phyloP scores from a whole-genome alignment of 2,888 invertebrate genomes.

The Sturmia bella region DNA sequence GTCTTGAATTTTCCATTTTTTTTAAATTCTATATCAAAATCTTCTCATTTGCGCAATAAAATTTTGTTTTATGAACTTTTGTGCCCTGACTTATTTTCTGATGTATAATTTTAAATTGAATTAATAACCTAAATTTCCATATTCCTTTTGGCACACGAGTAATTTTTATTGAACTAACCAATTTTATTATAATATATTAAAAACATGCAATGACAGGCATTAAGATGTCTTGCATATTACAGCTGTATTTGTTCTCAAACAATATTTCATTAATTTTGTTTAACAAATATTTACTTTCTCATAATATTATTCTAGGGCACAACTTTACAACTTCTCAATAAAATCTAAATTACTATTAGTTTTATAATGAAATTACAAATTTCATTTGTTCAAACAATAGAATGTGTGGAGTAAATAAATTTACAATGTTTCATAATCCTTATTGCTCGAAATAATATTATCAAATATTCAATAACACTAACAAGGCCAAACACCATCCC shows the following conservation, averaged over 20 bases:
- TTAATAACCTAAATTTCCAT: background rate
- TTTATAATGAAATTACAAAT: slow-evolving; percentile 38
- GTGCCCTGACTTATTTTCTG: background rate
- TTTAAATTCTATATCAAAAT: too few relatives aligned
- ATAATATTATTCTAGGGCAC: slow-evolving; percentile 12
- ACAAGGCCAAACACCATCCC: background rate
- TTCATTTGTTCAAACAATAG: slow-evolving; percentile 19
- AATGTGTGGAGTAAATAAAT: slow-evolving; percentile 18
- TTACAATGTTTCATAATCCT: slow-evolving; percentile 33
- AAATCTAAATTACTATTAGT: slow-evolving; percentile 12
- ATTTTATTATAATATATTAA: background rate
- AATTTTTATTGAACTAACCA: background rate
- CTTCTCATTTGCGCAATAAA: background rate
- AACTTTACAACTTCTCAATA: slow-evolving; percentile 9
- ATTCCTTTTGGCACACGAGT: background rate
- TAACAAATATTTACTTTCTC: slow-evolving; percentile 27
- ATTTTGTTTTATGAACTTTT: background rate
- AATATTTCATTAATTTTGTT: slow-evolving; percentile 6
- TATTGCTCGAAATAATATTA: slow-evolving; percentile 42
- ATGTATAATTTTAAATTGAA: slow-evolving; percentile 14
- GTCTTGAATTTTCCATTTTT: too few relatives aligned
- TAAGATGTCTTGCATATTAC: background rate
- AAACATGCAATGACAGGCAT: background rate
- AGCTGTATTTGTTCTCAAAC: background rate
- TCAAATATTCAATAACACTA: slow-evolving; percentile 30